phyloP scores from a whole-genome alignment of 2,888 invertebrate species.

The Lasioglossum zephyrum region DNA sequence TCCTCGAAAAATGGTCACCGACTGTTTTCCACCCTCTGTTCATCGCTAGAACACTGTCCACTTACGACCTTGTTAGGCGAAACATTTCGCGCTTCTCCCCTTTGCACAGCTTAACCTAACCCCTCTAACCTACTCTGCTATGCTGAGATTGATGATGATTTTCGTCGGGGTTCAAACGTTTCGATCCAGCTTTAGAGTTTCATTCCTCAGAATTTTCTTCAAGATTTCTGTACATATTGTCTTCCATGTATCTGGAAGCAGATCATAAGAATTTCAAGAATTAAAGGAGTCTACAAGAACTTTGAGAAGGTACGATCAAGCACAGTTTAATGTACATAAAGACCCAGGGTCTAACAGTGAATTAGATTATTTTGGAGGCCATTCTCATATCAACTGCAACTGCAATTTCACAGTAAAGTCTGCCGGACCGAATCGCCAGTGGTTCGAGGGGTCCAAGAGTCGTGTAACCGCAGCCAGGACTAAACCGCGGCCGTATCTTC shows the following conservation, averaged over 20 bases:
- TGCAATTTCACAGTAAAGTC: not conserved
- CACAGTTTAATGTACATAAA: not conserved
- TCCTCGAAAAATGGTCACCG: conserved; percentile 32
- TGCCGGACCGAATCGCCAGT: not conserved
- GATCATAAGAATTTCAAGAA: not conserved
- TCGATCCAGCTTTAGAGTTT: not conserved
- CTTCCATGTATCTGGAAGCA: too few relatives aligned
- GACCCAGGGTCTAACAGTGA: not conserved
- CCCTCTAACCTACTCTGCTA: not conserved
- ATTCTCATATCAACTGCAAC: not conserved
- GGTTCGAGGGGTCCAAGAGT: not conserved
- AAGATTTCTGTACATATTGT: too few relatives aligned
- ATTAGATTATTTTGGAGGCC: not conserved
- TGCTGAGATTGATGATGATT: not conserved
- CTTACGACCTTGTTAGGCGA: conserved; percentile 32
- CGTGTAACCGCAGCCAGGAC: not conserved
- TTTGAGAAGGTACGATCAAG: not conserved
- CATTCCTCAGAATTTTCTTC: not conserved
- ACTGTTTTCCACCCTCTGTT: conserved; percentile 30
- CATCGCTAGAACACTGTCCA: not conserved
- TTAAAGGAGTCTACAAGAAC: not conserved
- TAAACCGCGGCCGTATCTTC: conserved; percentile 1
- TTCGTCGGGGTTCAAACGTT: not conserved
- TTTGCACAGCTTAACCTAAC: not conserved
- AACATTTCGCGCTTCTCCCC: conserved; percentile 13